These are phyloP conservation scores for Sigmodon hispidus DNA, from an alignment of 2,113 vertebrate species.

Conservation along the genomic window DNA sequence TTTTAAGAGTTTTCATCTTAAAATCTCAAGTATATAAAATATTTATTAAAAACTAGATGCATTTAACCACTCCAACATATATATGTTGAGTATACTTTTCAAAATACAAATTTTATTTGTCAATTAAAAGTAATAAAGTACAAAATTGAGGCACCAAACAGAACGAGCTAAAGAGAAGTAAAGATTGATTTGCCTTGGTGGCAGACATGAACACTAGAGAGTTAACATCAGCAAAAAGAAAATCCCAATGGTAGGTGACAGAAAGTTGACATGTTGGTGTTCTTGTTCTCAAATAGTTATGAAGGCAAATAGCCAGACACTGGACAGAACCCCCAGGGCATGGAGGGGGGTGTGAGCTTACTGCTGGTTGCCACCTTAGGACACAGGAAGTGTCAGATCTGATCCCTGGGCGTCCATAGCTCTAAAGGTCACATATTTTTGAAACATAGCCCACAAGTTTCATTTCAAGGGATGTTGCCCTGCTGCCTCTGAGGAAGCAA, in stretches of 20 bases:
- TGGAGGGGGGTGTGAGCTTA: background rate
- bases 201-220: background rate
- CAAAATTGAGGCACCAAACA: background rate
- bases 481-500: slow-evolving; percentile 44
- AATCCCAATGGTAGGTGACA: slow-evolving; percentile 5
- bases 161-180: background rate
- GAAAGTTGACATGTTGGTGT: slow-evolving; percentile 37
- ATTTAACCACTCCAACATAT: background rate
- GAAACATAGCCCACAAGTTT: slow-evolving; percentile 21
- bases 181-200: background rate
- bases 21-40: background rate
- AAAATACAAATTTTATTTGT: background rate
- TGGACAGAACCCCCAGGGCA: background rate
- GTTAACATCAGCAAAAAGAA: slow-evolving; percentile 44
- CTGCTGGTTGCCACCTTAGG: background rate
- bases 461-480: slow-evolving; percentile 48
- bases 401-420: slow-evolving; percentile 19
- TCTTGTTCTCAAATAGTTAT: slow-evolving; percentile 23
- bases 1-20: background rate
- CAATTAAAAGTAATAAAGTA: slow-evolving; percentile 16
- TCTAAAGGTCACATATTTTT: slow-evolving; percentile 67
- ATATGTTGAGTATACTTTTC: background rate
- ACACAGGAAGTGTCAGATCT: background rate
- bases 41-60: background rate
- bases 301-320: slow-evolving; percentile 8